Percentiles rank a stretch among this genome's conserved stretches.
These are phyloP conservation scores for Clivina fossor DNA, from an alignment of 2,888 invertebrate species.

Conservation along the genomic window DNA sequence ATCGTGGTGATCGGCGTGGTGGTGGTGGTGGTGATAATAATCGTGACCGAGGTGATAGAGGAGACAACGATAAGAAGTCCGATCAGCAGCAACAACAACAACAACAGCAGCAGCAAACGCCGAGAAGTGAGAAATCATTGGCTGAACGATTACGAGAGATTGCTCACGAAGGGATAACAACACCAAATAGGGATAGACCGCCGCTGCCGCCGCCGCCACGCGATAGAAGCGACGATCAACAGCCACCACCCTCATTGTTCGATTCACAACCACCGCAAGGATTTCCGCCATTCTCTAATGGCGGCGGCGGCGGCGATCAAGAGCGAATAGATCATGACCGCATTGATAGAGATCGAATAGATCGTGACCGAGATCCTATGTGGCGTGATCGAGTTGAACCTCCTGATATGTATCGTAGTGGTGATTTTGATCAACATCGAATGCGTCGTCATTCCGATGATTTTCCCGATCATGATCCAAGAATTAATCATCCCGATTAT, in stretches of 20 bases:
- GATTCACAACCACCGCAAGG: constrained; percentile 45
- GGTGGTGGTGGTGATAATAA: constrained; percentile 42
- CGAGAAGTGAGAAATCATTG: constrained; percentile 45
- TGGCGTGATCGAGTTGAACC: constrained; percentile 20
- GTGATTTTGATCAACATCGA: too few relatives aligned
- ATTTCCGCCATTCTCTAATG: constrained; percentile 45
- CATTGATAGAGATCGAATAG: constrained; percentile 27
- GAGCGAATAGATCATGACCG: constrained; percentile 44
- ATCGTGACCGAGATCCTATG: constrained; percentile 35
- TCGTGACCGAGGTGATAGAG: constrained; percentile 41
- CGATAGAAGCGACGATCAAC: constrained; percentile 36
- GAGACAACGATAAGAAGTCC: constrained; percentile 34
- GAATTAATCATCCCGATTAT: constrained; percentile 49
- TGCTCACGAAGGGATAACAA: constrained; percentile 42
- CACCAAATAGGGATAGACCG: constrained; percentile 35
- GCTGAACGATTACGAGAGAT: constrained; percentile 48
- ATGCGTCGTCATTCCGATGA: constrained; percentile 47
- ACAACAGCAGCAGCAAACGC: constrained; percentile 29
- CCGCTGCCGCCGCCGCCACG: constrained; percentile 15
- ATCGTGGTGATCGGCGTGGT: constrained; percentile 38
- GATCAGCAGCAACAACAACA: constrained; percentile 27
- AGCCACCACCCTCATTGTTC: constrained; percentile 41
- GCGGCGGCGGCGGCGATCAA: constrained; percentile 44
- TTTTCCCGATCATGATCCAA: constrained; percentile 49
- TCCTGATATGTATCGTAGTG: constrained; percentile 39